Conservation (phyloP, 2,113 vertebrate genomes). For the Passer domesticus region DNA sequence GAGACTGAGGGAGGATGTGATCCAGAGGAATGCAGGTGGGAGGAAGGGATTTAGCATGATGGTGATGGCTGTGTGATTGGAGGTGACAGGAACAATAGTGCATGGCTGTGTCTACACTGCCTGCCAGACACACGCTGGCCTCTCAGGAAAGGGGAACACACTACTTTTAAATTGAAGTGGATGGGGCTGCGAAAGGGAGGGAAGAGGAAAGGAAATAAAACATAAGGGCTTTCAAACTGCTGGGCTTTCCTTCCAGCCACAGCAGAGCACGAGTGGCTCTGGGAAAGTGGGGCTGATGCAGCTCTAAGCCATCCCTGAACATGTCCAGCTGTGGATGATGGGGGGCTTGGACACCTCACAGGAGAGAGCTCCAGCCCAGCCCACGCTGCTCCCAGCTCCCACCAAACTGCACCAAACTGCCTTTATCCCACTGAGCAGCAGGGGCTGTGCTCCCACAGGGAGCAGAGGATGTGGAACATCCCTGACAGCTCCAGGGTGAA, state of each 20-base stretch:
- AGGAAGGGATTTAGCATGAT: neutral
- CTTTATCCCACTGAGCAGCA: neutral
- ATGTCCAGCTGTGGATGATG: neutral
- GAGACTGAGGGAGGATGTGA: neutral
- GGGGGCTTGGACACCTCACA: neutral
- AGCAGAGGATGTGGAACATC: neutral
- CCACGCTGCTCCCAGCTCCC: neutral
- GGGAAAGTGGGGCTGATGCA: neutral
- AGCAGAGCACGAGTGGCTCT: neutral
- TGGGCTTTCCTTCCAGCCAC: neutral
- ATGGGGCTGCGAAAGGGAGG: neutral
- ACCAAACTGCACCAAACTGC: neutral
- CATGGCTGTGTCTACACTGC: neutral
- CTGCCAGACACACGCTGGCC: neutral
- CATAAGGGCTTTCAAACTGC: neutral
- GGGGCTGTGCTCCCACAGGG: neutral
- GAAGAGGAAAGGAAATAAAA: neutral
- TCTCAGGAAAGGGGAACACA: neutral
- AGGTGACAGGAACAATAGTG: conserved; percentile 2
- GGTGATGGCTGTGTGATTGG: neutral
- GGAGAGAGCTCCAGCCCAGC: neutral
- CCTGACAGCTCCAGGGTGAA: neutral
- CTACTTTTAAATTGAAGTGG: neutral
- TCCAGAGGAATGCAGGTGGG: neutral
- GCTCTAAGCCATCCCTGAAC: neutral